Conservation (phyloP, 2,888 invertebrate genomes). For the Nysson spinosus region DNA sequence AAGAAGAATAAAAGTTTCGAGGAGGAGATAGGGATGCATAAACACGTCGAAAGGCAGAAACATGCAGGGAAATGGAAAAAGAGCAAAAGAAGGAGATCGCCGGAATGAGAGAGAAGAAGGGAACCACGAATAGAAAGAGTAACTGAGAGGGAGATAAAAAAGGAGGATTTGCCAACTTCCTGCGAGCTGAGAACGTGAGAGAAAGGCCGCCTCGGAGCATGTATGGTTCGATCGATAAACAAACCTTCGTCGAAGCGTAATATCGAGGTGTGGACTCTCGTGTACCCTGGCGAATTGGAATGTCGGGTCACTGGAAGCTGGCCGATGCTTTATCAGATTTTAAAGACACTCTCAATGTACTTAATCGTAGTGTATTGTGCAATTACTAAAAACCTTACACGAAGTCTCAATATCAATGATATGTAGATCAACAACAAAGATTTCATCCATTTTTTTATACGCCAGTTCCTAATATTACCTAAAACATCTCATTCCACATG, state of each 20-base stretch:
- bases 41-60: background rate
- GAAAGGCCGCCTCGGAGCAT: slow-evolving; percentile 48
- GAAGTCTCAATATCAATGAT: too few relatives aligned
- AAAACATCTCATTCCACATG: too few relatives aligned
- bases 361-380: background rate
- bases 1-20: background rate
- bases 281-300: slow-evolving; percentile 35
- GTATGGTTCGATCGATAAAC: slow-evolving; percentile 53
- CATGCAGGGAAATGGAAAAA: slow-evolving; percentile 12
- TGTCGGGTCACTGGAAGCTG: slow-evolving; percentile 15
- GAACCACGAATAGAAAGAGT: slow-evolving; percentile 1
- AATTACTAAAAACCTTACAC: too few relatives aligned
- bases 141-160: slow-evolving; percentile 36
- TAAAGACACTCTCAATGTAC: slow-evolving; percentile 6
- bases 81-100: slow-evolving; percentile 11
- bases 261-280: slow-evolving; percentile 49
- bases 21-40: slow-evolving; percentile 7
- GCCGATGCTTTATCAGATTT: slow-evolving; percentile 12
- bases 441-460: too few relatives aligned
- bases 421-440: too few relatives aligned
- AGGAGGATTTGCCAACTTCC: slow-evolving; percentile 50
- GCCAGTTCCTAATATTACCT: too few relatives aligned
- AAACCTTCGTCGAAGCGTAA: slow-evolving; percentile 53
- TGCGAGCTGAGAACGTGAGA: slow-evolving; percentile 54
- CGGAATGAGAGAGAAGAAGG: slow-evolving; percentile 7